Evolutionary conservation across 2,888 invertebrate species (phyloP).

Genomic region (Emmelina monodactyla): DNA sequence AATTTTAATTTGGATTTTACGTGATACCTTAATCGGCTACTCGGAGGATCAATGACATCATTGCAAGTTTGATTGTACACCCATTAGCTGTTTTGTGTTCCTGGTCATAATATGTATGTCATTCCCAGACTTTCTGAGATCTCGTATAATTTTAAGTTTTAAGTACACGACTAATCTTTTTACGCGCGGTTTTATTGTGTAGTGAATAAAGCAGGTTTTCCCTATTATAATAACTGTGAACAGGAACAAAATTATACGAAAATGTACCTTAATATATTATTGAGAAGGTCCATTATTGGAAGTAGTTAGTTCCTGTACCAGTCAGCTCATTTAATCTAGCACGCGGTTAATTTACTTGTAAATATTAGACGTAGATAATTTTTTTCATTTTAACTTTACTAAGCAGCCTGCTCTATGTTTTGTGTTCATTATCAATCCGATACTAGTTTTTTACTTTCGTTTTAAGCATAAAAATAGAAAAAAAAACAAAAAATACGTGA

Average conservation of each 20-base stretch:
- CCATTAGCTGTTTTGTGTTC: neutral
- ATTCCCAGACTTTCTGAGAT: constrained; percentile 67
- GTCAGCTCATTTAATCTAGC: no score
- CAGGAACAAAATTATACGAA: no score
- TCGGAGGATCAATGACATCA: no score
- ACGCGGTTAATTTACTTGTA: no score
- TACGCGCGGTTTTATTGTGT: constrained; percentile 32
- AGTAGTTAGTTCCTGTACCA: no score
- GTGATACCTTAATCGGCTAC: no score
- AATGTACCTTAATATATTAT: no score
- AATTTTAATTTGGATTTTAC: no score
- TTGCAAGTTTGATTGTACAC: no score
- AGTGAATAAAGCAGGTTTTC: no score
- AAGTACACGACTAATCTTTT: constrained; percentile 56
- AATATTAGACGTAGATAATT: constrained; percentile 33
- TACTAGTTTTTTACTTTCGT: constrained; percentile 32
- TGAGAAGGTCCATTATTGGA: no score
- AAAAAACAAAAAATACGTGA: constrained; percentile 37
- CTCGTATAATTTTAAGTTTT: constrained; percentile 57
- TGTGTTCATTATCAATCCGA: constrained; percentile 35
- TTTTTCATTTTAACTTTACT: constrained; percentile 22
- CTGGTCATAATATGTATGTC: constrained; percentile 37
- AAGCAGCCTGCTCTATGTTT: constrained; percentile 30
- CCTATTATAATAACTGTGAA: no score
- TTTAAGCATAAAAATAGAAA: constrained; percentile 26